Evolutionary conservation across 2,888 invertebrate genomes (phyloP), one percentile per base, ranked within the genome.

Genomic region (Hemicrepidius hirtus): DNA sequence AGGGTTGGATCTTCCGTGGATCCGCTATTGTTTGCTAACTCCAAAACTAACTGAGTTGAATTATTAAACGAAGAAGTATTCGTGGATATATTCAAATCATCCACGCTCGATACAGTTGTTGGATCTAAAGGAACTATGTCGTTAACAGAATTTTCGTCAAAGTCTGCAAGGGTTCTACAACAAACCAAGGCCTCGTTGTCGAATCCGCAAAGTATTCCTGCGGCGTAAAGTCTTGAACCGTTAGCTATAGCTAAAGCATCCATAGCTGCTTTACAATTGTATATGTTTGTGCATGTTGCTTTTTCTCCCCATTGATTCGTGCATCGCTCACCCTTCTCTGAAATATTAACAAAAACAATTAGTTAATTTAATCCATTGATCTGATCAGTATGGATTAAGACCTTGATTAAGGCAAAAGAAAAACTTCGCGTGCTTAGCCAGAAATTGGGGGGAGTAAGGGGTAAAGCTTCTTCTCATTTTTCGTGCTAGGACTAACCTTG

Each of bases 321-420:
- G 13, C 57, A 57, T 37, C 18, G 9, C 3, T 37, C 57, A 6
- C 57, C 57, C 16, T 10, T 16, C 10, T 57, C 57, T 57, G 18
- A 12, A 57, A 55, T 13, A 16, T 12, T n/a, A 9, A n/a, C n/a
- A n/a, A n/a, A n/a, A n/a, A n/a, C 4, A 9, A 6, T 32, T 32
- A 32, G 9, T 32, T 6, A 32, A 32, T 32, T 32, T 32, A 6
- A 32, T 6, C 4, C 10, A 37, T 37, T 37, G 37, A 12, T 37
- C 9, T 32, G 32, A 32, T 9, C 9, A 32, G 9, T 9, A n/a
- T 32, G 4, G 32, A 32, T 32, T n/a, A n/a, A n/a, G n/a, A n/a
- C n/a, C n/a, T n/a, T n/a, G n/a, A n/a, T n/a, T n/a, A n/a, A n/a
- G n/a, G n/a, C n/a, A n/a, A n/a, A n/a, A n/a, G n/a, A n/a, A n/a